These are phyloP conservation scores for Brachionichthys hirsutus DNA, from an alignment of 2,113 vertebrate genomes.

Conservation along the genomic window DNA sequence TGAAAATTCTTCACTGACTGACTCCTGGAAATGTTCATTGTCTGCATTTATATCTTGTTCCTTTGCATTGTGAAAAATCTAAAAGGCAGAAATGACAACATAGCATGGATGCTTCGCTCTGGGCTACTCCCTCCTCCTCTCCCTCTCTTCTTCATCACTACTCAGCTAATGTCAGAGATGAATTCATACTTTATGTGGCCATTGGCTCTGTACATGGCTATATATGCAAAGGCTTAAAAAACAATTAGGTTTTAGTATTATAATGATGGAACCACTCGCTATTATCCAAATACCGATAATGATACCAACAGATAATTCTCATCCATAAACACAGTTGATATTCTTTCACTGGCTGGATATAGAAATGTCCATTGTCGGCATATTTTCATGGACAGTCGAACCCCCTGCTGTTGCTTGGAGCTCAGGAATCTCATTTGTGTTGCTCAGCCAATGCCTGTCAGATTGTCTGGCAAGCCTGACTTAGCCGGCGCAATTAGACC, in stretches of 20 bases:
- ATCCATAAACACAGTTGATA: too few relatives aligned
- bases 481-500: slow-evolving; percentile 32
- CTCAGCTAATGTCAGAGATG: slow-evolving; percentile 40
- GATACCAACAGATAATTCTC: not conserved
- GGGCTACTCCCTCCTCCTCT: slow-evolving; percentile 1
- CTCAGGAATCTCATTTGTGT: slow-evolving; percentile 30
- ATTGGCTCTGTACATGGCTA: slow-evolving; percentile 5
- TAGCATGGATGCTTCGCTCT: slow-evolving; percentile 22
- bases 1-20: not conserved
- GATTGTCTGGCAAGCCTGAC: slow-evolving; percentile 55
- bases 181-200: slow-evolving; percentile 16
- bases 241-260: not conserved
- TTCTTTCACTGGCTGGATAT: too few relatives aligned
- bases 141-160: slow-evolving; percentile 12
- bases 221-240: slow-evolving; percentile 4
- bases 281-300: not conserved
- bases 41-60: slow-evolving; percentile 5
- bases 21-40: not conserved
- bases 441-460: slow-evolving; percentile 46
- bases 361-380: not conserved
- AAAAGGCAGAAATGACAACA: slow-evolving; percentile 19
- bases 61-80: slow-evolving; percentile 24
- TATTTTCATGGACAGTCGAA: slow-evolving; percentile 23
- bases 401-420: slow-evolving; percentile 47
- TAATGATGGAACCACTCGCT: not conserved